Conservation (phyloP, 2,113 vertebrate species). For the Chrysemys picta region DNA sequence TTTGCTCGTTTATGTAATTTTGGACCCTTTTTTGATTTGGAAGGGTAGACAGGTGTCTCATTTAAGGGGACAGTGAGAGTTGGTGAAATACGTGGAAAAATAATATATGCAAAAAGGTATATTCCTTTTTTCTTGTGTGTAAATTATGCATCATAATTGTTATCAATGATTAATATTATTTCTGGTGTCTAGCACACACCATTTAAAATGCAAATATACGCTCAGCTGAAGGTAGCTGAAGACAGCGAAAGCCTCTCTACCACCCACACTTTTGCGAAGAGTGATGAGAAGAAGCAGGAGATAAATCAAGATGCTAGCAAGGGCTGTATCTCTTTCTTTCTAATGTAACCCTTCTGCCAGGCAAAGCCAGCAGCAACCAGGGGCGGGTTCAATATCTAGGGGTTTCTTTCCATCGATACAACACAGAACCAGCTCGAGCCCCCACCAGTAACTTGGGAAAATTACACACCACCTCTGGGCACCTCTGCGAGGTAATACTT, state of each 20-base stretch:
- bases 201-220: slow-evolving; percentile 70
- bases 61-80: slow-evolving; percentile 5
- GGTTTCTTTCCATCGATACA: too few species aligned
- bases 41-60: slow-evolving; percentile 34
- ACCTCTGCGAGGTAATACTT: too few species aligned
- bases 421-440: too few species aligned
- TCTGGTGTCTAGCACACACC: slow-evolving; percentile 49
- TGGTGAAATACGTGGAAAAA: slow-evolving; percentile 25
- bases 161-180: slow-evolving; percentile 70
- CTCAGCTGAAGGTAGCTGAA: slow-evolving; percentile 11
- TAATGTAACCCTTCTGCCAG: too few species aligned
- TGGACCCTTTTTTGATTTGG: not conserved
- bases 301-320: not conserved
- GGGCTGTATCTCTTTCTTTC: not conserved
- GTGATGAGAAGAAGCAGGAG: not conserved
- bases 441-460: too few species aligned
- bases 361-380: too few species aligned
- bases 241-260: not conserved
- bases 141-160: slow-evolving; percentile 66
- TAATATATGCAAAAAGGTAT: slow-evolving; percentile 49
- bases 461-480: too few species aligned
- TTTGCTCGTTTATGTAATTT: not conserved
- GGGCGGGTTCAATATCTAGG: too few species aligned
- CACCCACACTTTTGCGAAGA: not conserved
- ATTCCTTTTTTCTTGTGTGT: slow-evolving; percentile 57